These are phyloP conservation scores for Brassicogethes aeneus DNA, from an alignment of 2,888 invertebrate genomes.

Conservation along the genomic window DNA sequence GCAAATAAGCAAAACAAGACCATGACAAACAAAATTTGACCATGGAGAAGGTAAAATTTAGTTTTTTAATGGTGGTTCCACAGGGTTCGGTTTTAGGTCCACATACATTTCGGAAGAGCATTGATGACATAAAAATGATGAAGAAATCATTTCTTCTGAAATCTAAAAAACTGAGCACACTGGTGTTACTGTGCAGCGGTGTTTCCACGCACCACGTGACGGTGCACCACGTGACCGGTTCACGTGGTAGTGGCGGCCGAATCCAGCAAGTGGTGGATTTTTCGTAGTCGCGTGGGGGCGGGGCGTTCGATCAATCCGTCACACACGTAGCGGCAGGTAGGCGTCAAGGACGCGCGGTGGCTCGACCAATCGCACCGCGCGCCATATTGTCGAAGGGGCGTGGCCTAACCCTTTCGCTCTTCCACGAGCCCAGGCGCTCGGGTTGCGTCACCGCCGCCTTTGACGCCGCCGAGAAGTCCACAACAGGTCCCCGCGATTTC, in stretches of 20 bases:
- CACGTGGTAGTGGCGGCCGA: constrained; percentile 29
- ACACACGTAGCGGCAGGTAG: constrained; percentile 35
- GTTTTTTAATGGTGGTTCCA: no score
- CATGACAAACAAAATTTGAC: no score
- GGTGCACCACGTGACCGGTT: constrained; percentile 25
- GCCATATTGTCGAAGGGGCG: constrained; percentile 61
- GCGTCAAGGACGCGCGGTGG: constrained; percentile 34
- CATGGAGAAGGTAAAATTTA: no score
- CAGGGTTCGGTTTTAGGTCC: no score
- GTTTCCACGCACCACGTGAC: constrained; percentile 22
- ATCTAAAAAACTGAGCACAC: constrained; percentile 2
- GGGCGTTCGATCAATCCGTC: constrained; percentile 35
- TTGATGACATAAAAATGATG: no score
- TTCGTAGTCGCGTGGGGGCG: constrained; percentile 24
- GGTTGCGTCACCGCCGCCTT: constrained; percentile 27
- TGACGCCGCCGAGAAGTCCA: constrained; percentile 13
- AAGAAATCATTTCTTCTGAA: no score
- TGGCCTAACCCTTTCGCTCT: constrained; percentile 36
- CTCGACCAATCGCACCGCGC: constrained; percentile 52
- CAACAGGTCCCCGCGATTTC: constrained; percentile 18
- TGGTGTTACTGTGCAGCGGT: constrained; percentile 20
- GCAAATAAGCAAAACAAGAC: no score
- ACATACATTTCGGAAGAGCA: no score
- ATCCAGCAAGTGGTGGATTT: constrained; percentile 34
- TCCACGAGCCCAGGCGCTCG: constrained; percentile 31